Base-by-base conservation (phyloP, 2,797 vertebrate genomes). In the Ptychadena robeensis region DNA sequence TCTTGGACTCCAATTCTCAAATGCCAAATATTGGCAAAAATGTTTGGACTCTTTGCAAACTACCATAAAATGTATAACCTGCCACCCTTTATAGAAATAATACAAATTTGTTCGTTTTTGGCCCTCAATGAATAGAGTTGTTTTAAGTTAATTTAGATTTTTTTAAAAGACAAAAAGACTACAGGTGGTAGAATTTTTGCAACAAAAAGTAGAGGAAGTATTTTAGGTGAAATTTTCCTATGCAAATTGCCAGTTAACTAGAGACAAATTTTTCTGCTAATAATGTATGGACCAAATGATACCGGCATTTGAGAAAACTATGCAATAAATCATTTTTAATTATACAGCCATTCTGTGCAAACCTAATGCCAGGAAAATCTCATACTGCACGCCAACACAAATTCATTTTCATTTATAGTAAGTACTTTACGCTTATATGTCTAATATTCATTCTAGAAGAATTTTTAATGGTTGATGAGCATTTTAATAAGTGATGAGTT, bases 341-440 rank as follows among this genome's bases (percentile, higher is more conserved):
- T 81, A 81, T 74, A 80, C 53, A 76, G 78, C 72, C 82, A 84
- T 74, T 84, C 77, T 68, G 53, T 57, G 31, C 48, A 65, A 61
- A 80, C 77, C 57, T 38, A 74, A 69, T 80, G 82, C 82, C 83
- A 85, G 83, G 72, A 81, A 76, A 80, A 80, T 81, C 72, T 85
- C 78, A 80, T 76, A 69, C 35, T 71, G 83, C 78, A 80, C 66
- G 83, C 78, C 83, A 85, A 76, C 78, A 76, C 83, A 80, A 85
- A 85, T 85, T 85, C 73, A 85, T 85, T 80, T 85, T 85, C 83
- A 85, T 85, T 85, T 85, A 85, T 81, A 76, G 83, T 65, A 81
- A 85, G 83, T 80, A 69, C 78, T 85, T 74, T 80, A 74, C 74
- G 83, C 83, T 81, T 85, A 80, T 84, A 66, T 69, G 65, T 81